Percentiles rank a stretch among this genome's conserved stretches.
These are phyloP conservation scores for Eriocheir sinensis DNA, from an alignment of 1,140 invertebrate species.

Conservation along the genomic window DNA sequence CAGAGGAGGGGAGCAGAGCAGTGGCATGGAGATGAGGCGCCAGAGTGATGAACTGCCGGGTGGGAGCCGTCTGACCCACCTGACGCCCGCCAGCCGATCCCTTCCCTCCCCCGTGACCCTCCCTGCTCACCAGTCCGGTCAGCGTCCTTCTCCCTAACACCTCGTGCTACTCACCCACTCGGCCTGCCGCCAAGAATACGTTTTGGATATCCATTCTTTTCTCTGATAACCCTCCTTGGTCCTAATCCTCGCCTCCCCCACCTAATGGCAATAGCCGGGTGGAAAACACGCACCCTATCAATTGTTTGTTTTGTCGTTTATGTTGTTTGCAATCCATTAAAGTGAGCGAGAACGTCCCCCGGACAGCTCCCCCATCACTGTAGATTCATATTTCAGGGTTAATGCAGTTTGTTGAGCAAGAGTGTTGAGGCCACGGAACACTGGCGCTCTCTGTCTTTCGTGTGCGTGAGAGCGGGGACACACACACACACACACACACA, in stretches of 20 bases:
- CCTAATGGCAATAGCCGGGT: not conserved
- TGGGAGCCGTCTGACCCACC: not conserved
- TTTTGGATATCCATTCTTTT: no score
- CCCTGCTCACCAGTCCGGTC: no score
- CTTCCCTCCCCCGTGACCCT: no score
- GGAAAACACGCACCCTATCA: not conserved
- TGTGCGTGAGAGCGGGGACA: no score
- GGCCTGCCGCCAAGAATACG: not conserved
- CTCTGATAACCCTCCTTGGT: not conserved
- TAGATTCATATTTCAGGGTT: constrained; percentile 15
- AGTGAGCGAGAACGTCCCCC: not conserved
- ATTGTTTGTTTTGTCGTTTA: constrained; percentile 6
- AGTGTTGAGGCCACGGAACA: not conserved
- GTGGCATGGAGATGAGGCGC: not conserved
- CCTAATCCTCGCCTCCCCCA: not conserved
- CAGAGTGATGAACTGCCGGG: not conserved
- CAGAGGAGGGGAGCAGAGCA: not conserved
- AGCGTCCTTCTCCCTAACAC: no score
- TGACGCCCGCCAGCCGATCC: not conserved
- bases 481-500: constrained; percentile 8
- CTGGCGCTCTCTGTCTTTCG: no score
- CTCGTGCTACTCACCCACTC: not conserved
- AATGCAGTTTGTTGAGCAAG: not conserved
- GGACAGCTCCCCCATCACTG: not conserved
- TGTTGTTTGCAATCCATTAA: constrained; percentile 25